These are phyloP conservation scores for Schizothorax lantsangensis DNA, from an alignment of 2,797 vertebrate genomes.

Conservation along the genomic window DNA sequence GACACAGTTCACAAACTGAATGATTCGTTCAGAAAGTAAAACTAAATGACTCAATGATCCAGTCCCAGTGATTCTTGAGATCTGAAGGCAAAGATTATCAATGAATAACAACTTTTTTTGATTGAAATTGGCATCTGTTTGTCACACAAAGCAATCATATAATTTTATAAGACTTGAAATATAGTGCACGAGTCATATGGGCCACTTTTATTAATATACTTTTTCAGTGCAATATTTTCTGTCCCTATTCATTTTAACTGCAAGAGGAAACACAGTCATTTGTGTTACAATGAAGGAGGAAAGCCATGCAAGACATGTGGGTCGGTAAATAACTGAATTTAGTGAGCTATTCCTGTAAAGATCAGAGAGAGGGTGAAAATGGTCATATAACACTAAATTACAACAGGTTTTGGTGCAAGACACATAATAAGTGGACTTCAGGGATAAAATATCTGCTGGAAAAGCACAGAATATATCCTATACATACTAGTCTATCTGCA, in stretches of 20 bases:
- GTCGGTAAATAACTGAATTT: background rate
- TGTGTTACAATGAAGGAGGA: background rate
- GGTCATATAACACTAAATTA: background rate
- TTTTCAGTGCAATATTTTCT: background rate
- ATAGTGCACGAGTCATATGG: background rate
- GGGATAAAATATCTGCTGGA: background rate
- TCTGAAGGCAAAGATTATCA: background rate
- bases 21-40: background rate
- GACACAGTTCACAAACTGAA: background rate
- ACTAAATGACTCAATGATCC: background rate
- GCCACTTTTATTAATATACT: background rate
- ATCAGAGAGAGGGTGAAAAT: background rate
- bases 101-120: background rate
- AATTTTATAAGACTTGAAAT: background rate
- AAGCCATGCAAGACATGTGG: background rate
- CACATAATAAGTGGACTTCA: background rate
- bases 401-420: background rate
- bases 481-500: conserved; percentile 12
- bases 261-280: background rate
- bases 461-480: background rate
- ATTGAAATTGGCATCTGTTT: background rate
- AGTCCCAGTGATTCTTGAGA: background rate
- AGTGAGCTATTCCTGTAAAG: background rate
- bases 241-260: background rate
- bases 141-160: background rate